Base-by-base conservation (phyloP, 2,797 vertebrate genomes). In the Sebastes itinus region DNA sequence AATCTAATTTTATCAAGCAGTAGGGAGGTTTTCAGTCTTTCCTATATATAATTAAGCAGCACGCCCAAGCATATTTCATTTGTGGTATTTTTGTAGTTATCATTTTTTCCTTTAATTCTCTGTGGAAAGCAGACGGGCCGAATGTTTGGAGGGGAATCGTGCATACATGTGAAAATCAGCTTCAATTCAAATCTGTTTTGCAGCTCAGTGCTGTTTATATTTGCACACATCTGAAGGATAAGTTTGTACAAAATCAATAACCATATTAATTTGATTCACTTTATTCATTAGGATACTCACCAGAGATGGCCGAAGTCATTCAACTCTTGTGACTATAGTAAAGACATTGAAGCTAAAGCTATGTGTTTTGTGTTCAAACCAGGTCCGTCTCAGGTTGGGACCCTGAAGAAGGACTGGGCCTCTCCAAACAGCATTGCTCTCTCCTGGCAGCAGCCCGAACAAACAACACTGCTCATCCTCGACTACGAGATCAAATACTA, bases 401-500 rank as follows among this genome's bases (percentile, higher is more conserved):
- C 95, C 86, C 93, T 99, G 90, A 98, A 97, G 92, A 98, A 98
- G 92, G 98, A 99, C 95, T 99, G 98, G 98, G 97, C 98, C 84
- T 98, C 98, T 86, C 97, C 97, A 86, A 97, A 97, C 95, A 98
- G 97, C 94, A 98, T 99, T 85, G 97, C 97, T 87, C 96, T 99
- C 82, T 99, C 98, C 80, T 99, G 98, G 98, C 97, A 96, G 94
- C 97, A 98, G 85, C 98, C 97, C 11, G 97, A 97, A 90, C 96
- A 96, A 92, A 93, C 96, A 81, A 82, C 91, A 52, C 95, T 97
- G 89, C 94, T 94, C 87, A 92, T 98, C 95, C 94, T 98, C 86
- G 98, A 99, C 95, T 99, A 99, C 83, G 98, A 99, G 96, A 96
- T 99, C 96, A 99, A 99, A 95, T 99, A 99, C 94, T 98, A 97